phyloP scores from a whole-genome alignment of 2,113 vertebrate genomes.

The Orcinus orca region DNA sequence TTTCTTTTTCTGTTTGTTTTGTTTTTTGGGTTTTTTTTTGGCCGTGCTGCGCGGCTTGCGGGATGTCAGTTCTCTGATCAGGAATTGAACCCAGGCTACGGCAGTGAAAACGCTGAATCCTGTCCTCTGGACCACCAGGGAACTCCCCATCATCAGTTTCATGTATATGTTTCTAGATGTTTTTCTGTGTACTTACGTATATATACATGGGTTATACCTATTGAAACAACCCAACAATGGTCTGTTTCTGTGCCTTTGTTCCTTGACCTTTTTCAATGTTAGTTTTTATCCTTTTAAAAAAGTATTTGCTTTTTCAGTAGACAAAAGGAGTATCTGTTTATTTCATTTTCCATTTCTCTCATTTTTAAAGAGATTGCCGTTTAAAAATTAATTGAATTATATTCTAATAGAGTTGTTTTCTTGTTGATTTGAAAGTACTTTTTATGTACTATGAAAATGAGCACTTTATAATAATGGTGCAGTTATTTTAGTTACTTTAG shows the following conservation, averaged over 20 bases:
- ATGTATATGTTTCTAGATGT: neutral
- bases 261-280: neutral
- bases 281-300: neutral
- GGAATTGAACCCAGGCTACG: neutral
- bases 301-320: neutral
- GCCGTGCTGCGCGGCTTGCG: fast-evolving
- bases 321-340: neutral
- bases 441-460: neutral
- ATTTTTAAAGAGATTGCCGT: neutral
- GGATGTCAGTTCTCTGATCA: neutral
- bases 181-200: neutral
- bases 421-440: neutral
- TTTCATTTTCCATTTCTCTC: neutral
- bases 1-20: neutral
- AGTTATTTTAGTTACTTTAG: neutral
- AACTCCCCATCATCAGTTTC: neutral
- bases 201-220: neutral
- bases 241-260: neutral
- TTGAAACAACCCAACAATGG: neutral
- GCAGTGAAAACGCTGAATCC: neutral
- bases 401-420: neutral
- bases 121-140: neutral
- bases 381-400: neutral
- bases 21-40: neutral
- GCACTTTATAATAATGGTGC: neutral